phyloP scores from a whole-genome alignment of 1,140 invertebrate species.

The Cataglyphis hispanica region DNA sequence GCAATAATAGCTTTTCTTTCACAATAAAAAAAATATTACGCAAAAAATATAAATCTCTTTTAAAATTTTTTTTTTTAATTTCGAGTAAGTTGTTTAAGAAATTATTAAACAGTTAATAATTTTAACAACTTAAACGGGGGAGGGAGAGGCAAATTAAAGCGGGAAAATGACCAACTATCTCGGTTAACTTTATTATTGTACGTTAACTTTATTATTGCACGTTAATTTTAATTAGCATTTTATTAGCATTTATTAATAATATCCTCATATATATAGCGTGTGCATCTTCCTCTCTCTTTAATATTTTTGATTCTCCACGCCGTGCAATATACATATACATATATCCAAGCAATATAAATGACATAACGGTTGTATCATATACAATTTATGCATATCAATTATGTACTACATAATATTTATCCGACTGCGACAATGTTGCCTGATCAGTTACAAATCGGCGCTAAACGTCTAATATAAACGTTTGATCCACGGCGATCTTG shows the following conservation, averaged over 20 bases:
- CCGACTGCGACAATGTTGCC: slow-evolving; percentile 9
- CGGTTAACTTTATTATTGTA: too few species aligned
- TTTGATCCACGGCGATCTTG: slow-evolving; percentile 16
- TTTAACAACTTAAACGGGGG: background rate
- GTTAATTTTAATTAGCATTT: background rate
- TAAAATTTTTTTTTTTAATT: background rate
- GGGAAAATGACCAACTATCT: background rate
- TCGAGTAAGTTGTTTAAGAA: background rate
- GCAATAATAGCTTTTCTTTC: background rate
- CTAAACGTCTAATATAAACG: slow-evolving; percentile 63
- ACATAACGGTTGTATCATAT: too few species aligned
- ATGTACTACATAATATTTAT: background rate
- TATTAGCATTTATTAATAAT: slow-evolving; percentile 1
- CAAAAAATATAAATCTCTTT: background rate
- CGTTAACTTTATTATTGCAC: background rate
- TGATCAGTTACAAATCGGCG: slow-evolving; percentile 36
- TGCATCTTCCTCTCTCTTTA: background rate
- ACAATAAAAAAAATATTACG: background rate
- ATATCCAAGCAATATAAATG: background rate
- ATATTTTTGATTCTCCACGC: background rate
- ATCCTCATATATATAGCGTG: background rate
- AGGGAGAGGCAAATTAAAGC: background rate
- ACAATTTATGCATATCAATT: background rate
- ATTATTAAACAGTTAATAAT: background rate
- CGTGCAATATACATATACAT: background rate